Evolutionary conservation across 2,797 vertebrate genomes (phyloP).

Genomic region (Antrozous pallidus): DNA sequence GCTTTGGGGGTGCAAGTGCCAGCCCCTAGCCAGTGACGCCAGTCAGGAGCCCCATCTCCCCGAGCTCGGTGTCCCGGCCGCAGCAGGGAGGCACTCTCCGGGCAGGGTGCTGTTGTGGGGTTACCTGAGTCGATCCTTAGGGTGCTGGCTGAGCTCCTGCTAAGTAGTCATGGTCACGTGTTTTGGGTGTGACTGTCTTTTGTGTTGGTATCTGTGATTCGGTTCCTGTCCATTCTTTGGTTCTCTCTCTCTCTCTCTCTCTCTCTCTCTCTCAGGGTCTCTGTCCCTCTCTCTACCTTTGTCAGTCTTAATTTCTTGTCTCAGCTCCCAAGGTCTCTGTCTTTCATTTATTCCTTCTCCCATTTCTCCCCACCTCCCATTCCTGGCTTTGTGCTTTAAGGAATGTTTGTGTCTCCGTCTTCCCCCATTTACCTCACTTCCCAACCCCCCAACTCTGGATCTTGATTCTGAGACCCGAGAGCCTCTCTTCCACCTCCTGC

Average conservation of each 20-base stretch:
- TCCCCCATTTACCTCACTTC: too few species aligned
- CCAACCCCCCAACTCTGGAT: accelerated
- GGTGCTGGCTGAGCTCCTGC: neutral
- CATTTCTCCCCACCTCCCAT: too few species aligned
- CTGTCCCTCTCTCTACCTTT: neutral
- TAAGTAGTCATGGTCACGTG: accelerated
- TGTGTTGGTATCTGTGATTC: neutral
- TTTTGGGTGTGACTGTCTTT: neutral
- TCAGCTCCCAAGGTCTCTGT: neutral
- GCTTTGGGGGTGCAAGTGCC: neutral
- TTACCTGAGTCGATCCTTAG: accelerated
- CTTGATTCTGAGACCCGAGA: neutral
- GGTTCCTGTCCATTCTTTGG: neutral
- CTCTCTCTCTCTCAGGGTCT: neutral
- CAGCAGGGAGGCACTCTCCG: accelerated
- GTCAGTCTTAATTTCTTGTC: neutral
- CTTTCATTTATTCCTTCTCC: neutral
- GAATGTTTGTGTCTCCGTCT: neutral
- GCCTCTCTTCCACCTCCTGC: neutral
- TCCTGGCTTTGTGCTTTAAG: neutral
- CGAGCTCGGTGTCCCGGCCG: neutral
- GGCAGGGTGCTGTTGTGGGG: accelerated
- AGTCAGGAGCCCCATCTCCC: too few species aligned
- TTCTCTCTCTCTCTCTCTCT: neutral
- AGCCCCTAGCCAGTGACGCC: accelerated